Percentiles rank a stretch among this genome's conserved stretches.
These are phyloP conservation scores for Zophobas atratus DNA, from an alignment of 1,140 invertebrate genomes.

Conservation along the genomic window DNA sequence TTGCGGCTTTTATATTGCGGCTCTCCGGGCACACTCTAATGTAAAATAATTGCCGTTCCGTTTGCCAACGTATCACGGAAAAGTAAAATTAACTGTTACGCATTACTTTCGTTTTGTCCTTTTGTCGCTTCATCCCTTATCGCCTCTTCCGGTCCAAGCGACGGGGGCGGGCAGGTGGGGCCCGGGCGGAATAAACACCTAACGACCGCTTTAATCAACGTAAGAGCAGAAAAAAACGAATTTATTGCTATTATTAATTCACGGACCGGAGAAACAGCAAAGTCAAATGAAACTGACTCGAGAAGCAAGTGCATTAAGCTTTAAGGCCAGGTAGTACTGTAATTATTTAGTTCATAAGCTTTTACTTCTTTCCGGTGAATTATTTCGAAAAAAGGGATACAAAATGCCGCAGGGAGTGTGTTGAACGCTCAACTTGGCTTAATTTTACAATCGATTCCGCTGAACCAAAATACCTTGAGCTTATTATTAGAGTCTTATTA, in stretches of 20 bases:
- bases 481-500: too few relatives aligned
- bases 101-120: conserved; percentile 60
- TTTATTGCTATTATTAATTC: conserved; percentile 1
- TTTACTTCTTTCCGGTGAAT: too few relatives aligned
- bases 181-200: conserved; percentile 14
- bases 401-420: too few relatives aligned
- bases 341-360: too few relatives aligned
- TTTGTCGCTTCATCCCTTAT: conserved; percentile 48
- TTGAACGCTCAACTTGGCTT: too few relatives aligned
- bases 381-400: too few relatives aligned
- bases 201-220: conserved; percentile 16
- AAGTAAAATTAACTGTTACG: conserved; percentile 60
- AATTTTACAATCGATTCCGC: too few relatives aligned
- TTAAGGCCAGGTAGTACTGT: too few relatives aligned
- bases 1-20: conserved; percentile 58
- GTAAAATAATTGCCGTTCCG: conserved; percentile 62
- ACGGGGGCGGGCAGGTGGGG: conserved; percentile 7
- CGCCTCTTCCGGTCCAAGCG: conserved; percentile 23
- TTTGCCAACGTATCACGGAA: conserved; percentile 55
- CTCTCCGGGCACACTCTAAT: conserved; percentile 54
- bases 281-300: too few relatives aligned
- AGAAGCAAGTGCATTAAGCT: too few relatives aligned
- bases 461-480: too few relatives aligned
- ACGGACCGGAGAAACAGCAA: too few relatives aligned
- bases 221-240: conserved; percentile 1